Evolutionary conservation across 2,113 vertebrate genomes (phyloP), one percentile per base, ranked within the genome.

Genomic region (Neogale vison): DNA sequence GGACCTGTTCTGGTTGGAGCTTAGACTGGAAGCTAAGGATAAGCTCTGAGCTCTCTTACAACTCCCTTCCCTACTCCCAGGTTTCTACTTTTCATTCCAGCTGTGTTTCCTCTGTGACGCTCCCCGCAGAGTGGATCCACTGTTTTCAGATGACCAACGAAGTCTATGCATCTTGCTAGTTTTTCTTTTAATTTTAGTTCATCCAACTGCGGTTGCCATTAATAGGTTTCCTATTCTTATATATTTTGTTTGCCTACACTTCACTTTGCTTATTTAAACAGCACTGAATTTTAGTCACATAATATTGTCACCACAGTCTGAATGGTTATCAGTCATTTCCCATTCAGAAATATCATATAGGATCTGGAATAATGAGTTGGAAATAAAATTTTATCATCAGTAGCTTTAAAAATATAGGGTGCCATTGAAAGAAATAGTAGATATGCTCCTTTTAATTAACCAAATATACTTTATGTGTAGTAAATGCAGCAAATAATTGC

Each of bases 371-470:
- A 94, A 39, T 72, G 76, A 24, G 50, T 72, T 93, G 23, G 57
- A 97, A 96, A 92, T 95, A 92, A 97, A 93, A 95, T 83, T 87
- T 96, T 88, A 88, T n/a, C 31, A 47, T 88, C 45, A 39, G 79
- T 80, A 95, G 45, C 39, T 67, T 96, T 97, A 97, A 95, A 93
- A 91, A 97, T 92, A 31, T 61, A 86, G n/a, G 36, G 4, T 91
- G 17, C 65, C 67, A 89, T n/a, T 83, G 84, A 94, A 96, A 93
- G 31, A 96, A 95, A 96, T 96, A 97, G 97, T 83, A 88, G 61
- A 97, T 93, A 93, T 20, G 13, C 4, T 96, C 15, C 34, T 98
- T 98, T 97, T 93, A 98, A 96, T 97, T 96, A 97, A 97, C 76
- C 15, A 92, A 18, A 50, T n/a, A 76, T 15, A 90, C 7, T 82